Conservation (phyloP, 2,888 invertebrate genomes). For the Polyommatus icarus region DNA sequence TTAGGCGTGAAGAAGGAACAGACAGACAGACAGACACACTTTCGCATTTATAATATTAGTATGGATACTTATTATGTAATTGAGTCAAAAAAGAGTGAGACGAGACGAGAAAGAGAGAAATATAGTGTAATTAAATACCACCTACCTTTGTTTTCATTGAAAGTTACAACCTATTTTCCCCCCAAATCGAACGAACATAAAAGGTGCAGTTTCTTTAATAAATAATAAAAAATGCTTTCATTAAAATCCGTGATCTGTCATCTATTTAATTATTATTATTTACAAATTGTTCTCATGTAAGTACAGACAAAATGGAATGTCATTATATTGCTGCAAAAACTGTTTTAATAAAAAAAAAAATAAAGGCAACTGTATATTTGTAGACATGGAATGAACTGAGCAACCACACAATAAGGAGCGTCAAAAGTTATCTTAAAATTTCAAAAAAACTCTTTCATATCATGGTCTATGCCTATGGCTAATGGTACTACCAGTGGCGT, state of each 20-base stretch:
- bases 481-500: not conserved
- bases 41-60: too few species aligned
- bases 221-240: slow-evolving; percentile 60
- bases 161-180: too few species aligned
- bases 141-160: too few species aligned
- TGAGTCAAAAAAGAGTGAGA: too few species aligned
- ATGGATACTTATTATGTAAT: too few species aligned
- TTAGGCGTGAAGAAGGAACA: too few species aligned
- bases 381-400: not conserved
- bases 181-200: too few species aligned
- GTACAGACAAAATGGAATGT: slow-evolving; percentile 58
- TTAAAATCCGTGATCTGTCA: slow-evolving; percentile 74
- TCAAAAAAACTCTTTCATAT: not conserved
- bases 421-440: not conserved
- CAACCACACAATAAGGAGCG: too few species aligned
- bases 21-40: too few species aligned
- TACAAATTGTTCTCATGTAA: slow-evolving; percentile 64
- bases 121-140: too few species aligned
- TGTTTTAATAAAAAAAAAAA: not conserved
- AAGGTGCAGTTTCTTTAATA: not conserved
- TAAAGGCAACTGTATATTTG: not conserved
- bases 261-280: slow-evolving; percentile 59
- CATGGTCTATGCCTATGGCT: not conserved
- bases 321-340: slow-evolving; percentile 38
- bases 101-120: too few species aligned